Evolutionary conservation across 2,797 vertebrate genomes (phyloP), one percentile per base, ranked within the genome.

Genomic region (Thalassophryne amazonica): DNA sequence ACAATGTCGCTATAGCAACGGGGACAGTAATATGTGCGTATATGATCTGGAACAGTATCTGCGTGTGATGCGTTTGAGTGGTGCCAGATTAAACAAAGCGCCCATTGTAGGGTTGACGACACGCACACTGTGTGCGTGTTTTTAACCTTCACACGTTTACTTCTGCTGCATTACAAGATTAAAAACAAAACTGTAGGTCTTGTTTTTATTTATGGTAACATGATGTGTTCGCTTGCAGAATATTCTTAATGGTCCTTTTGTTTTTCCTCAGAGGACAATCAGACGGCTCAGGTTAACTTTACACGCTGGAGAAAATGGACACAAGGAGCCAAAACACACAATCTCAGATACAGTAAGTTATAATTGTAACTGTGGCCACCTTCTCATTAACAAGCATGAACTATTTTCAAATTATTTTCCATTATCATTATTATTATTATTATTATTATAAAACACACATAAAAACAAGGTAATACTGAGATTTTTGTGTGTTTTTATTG

Each of bases 241-340:
- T 5, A 13, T 48, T 0, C 32, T 35, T 36, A 18, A 24, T 65
- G 66, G 63, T 17, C 7, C 15, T 61, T 62, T 41, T 62, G 40
- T 52, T 69, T 53, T 63, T 64, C 43, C n/a, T 20, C 77, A 98
- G 96, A 92, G 93, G 62, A 89, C 87, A 22, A 86, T 95, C 70
- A 91, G 90, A 32, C 90, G 94, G 48, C 86, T 99, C 8, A 91
- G 96, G 37, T 88, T 99, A 32, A 99, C 95, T 0, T 86, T 98
- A 2, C 94, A 94, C 7, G 81, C 92, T 0, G 93, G 92, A 54
- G 88, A 89, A 3, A 75, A 78, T 64, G 73, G 77, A 13, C 82
- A 87, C 36, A 81, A 91, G 50, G 85, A 84, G 48, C 55, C 62
- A 15, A 85, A 85, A 63, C 51, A 51, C 0, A 81, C 87, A 49